phyloP scores from a whole-genome alignment of 2,888 invertebrate genomes.

The Blastobasis adustella region DNA sequence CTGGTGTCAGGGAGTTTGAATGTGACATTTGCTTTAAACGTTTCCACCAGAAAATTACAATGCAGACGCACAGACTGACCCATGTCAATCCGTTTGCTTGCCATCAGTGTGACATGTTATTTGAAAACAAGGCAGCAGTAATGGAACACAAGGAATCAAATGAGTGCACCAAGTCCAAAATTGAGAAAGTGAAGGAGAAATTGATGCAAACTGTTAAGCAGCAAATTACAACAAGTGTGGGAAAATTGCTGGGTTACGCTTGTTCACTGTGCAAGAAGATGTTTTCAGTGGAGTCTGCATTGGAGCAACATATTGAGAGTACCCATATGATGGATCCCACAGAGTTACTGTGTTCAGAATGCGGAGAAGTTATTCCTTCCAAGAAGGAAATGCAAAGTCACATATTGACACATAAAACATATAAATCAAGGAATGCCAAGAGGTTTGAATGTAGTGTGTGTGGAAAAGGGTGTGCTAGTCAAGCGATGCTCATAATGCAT shows the following conservation, averaged over 20 bases:
- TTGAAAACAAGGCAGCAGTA: constrained; percentile 38
- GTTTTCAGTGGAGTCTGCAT: constrained; percentile 59
- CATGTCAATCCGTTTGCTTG: constrained; percentile 55
- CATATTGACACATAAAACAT: constrained; percentile 38
- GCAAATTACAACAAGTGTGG: constrained; percentile 52
- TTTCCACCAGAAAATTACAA: constrained; percentile 66
- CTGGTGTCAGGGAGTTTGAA: constrained; percentile 56
- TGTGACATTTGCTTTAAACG: constrained; percentile 63
- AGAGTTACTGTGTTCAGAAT: constrained; percentile 49
- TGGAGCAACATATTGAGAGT: constrained; percentile 59
- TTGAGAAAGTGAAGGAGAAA: constrained; percentile 49
- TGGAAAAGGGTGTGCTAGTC: constrained; percentile 61
- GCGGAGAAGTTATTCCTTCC: constrained; percentile 50
- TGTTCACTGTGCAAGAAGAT: constrained; percentile 66
- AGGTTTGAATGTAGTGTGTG: constrained; percentile 61
- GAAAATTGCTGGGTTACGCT: constrained; percentile 57
- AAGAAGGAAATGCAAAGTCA: constrained; percentile 51
- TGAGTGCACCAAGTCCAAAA: constrained; percentile 43
- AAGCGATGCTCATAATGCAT: constrained; percentile 68
- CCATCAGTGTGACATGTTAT: constrained; percentile 48
- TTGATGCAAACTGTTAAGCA: constrained; percentile 62
- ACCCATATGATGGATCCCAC: constrained; percentile 50
- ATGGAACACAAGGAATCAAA: constrained; percentile 40
- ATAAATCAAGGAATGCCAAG: constrained; percentile 38
- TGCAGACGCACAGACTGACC: constrained; percentile 65